phyloP scores from a whole-genome alignment of 2,113 vertebrate genomes.

The Spea multiplicata region DNA sequence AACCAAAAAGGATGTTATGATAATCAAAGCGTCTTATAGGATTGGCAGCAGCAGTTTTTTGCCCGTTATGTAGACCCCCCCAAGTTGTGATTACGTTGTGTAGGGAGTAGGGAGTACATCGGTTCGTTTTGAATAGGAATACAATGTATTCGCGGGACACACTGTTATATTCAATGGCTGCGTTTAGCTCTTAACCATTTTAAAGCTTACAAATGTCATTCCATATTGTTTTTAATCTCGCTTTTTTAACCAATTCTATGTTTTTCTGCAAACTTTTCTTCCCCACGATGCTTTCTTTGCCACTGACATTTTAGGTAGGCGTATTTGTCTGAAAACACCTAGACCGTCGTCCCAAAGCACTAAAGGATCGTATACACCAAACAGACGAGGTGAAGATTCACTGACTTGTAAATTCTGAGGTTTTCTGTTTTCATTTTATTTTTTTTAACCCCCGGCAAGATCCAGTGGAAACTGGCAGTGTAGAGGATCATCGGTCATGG shows the following conservation, averaged over 20 bases:
- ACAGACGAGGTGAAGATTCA: constrained; percentile 43
- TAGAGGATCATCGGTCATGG: constrained; percentile 2
- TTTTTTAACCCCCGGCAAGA: not conserved
- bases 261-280: constrained; percentile 37
- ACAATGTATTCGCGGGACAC: too few species aligned
- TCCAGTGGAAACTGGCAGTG: constrained; percentile 1
- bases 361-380: constrained; percentile 34
- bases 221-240: constrained; percentile 1
- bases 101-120: too few species aligned
- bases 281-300: constrained; percentile 25
- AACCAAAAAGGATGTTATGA: too few species aligned
- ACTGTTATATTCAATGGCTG: not conserved
- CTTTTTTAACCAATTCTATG: constrained; percentile 31
- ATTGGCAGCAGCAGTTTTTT: too few species aligned
- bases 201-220: not conserved
- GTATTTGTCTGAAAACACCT: constrained; percentile 40
- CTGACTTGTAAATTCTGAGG: constrained; percentile 18
- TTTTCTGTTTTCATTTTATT: not conserved
- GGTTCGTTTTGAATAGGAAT: too few species aligned
- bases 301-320: constrained; percentile 43
- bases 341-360: constrained; percentile 34
- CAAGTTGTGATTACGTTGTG: too few species aligned
- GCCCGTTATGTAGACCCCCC: too few species aligned
- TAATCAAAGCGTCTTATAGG: too few species aligned
- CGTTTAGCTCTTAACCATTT: not conserved